Evolutionary conservation across 2,888 invertebrate genomes (phyloP), one percentile per base, ranked within the genome.

Genomic region (Oxyteleia sp.): DNA sequence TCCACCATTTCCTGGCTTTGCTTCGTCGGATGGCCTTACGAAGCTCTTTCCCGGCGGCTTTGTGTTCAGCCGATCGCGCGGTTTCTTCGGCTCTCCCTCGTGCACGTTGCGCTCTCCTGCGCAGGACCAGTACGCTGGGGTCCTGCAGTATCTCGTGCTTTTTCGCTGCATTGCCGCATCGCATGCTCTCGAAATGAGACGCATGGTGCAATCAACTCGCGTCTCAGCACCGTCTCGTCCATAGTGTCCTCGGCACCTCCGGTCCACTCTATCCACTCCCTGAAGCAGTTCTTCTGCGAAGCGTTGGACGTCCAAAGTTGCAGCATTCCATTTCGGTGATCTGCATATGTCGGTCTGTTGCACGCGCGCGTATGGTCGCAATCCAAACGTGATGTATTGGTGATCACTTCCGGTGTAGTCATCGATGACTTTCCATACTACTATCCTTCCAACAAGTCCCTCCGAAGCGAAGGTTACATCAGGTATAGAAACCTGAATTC

Each of bases 381-480:
- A 1, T 11, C 15, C 51, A 13, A 85, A 83, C 7, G 51, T 45
- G 26, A 84, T 84, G 38, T 83, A 82, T 47, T 85, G 84, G 69
- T 85, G 84, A 20, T 83, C 84, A 69, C 82, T 85, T 51, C 68
- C 85, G 10, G 85, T 84, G 43, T 78, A 85, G 59, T 81, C 84
- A 29, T 82, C 84, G 53, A 84, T 23, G 59, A 84, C 84, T 45
- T 63, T 43, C 85, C 85, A 85, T 4, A 63, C 20, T 47, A 41
- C 18, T 10, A 82, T 13, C 71, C 23, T 72, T 23, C 64, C 11
- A 38, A 51, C 23, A 11, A 71, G 3, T 18, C 55, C 51, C 32
- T 78, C 79, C 10, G 81, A 69, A 13, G 71, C 72, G 41, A 85
- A 51, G 11, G 81, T 74, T 1, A 86, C 49, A 29, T 86, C 84